These are phyloP conservation scores for Agrypnia vestita DNA, from an alignment of 1,140 invertebrate genomes.

Conservation along the genomic window DNA sequence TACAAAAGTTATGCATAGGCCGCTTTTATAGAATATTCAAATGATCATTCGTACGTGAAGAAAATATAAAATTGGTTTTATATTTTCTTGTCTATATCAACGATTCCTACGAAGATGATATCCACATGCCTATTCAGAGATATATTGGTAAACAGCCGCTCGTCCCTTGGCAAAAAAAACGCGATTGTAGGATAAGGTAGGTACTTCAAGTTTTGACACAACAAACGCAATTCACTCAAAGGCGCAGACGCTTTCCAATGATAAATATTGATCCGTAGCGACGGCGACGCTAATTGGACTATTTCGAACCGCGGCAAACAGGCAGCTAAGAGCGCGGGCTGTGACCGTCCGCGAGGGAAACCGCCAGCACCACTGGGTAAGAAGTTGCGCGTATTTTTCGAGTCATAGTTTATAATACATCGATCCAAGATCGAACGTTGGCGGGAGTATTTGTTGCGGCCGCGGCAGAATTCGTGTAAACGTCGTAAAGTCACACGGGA, in stretches of 20 bases:
- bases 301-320: constrained; percentile 35
- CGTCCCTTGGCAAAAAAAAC: too few species aligned
- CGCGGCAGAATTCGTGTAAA: constrained; percentile 30
- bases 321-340: not conserved
- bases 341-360: constrained; percentile 12
- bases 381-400: constrained; percentile 25
- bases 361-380: constrained; percentile 13
- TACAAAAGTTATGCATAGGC: too few species aligned
- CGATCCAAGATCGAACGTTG: constrained; percentile 36
- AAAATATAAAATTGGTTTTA: too few species aligned
- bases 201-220: not conserved
- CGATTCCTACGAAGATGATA: too few species aligned
- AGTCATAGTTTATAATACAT: constrained; percentile 28
- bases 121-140: too few species aligned
- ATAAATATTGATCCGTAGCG: constrained; percentile 24
- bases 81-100: too few species aligned
- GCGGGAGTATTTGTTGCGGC: constrained; percentile 27
- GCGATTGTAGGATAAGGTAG: too few species aligned
- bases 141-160: too few species aligned
- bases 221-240: constrained; percentile 2
- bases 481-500: constrained; percentile 41
- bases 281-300: constrained; percentile 46
- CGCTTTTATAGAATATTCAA: too few species aligned
- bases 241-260: constrained; percentile 6
- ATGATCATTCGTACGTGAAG: too few species aligned